These are phyloP conservation scores for Marisa cornuarietis DNA, from an alignment of 1,140 invertebrate genomes.

Conservation along the genomic window DNA sequence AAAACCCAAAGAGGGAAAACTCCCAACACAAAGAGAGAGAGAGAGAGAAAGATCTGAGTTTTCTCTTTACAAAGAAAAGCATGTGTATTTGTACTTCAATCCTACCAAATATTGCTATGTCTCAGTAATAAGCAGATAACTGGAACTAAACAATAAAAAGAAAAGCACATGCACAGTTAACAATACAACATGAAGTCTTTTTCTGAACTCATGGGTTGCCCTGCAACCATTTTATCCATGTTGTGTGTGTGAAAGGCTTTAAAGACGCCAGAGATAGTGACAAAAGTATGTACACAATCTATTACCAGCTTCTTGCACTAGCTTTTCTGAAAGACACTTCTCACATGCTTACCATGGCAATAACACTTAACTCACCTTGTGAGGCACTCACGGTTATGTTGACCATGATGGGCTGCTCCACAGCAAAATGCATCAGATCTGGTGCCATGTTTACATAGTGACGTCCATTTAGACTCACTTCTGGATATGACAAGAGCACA, in stretches of 20 bases:
- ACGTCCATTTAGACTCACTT: constrained; percentile 12
- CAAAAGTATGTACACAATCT: not conserved
- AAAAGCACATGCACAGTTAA: no score
- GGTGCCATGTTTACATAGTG: constrained; percentile 17
- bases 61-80: no score
- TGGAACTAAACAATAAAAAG: no score
- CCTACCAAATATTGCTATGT: no score
- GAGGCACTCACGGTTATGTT: not conserved
- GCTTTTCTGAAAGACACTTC: not conserved
- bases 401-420: constrained; percentile 1
- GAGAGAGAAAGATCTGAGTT: no score
- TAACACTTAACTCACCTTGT: not conserved
- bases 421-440: constrained; percentile 10
- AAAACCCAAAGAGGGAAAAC: not conserved
- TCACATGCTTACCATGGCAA: no score
- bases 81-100: no score
- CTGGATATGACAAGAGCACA: not conserved
- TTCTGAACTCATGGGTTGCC: not conserved
- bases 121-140: no score
- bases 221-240: not conserved
- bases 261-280: not conserved
- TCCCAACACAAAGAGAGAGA: not conserved
- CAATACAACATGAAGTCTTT: no score
- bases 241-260: no score
- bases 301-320: not conserved